These are phyloP conservation scores for Cyanoliseus patagonus DNA, from an alignment of 2,113 vertebrate species.

Conservation along the genomic window DNA sequence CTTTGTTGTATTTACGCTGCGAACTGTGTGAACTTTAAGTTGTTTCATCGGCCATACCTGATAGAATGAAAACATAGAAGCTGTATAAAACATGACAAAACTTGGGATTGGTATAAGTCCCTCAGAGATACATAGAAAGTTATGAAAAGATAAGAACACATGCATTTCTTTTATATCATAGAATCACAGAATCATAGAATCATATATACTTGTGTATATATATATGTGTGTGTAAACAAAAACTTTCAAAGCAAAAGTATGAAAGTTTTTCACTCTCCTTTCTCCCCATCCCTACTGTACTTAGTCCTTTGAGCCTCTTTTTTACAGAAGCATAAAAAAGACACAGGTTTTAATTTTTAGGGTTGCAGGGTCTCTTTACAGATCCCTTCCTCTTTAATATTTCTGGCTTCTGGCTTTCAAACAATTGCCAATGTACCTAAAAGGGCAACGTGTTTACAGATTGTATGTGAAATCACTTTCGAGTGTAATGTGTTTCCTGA, in stretches of 20 bases:
- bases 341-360: neutral
- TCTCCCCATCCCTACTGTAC: neutral
- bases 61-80: neutral
- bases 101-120: neutral
- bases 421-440: constrained; percentile 38
- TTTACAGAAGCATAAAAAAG: neutral
- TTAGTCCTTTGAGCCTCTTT: neutral
- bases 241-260: neutral
- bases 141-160: neutral
- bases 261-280: neutral
- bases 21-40: neutral
- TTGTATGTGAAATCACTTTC: constrained; percentile 6
- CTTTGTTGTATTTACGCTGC: neutral
- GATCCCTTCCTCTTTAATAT: neutral
- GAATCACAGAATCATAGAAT: neutral
- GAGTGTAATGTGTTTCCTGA: constrained; percentile 33
- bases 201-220: neutral
- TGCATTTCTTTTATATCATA: neutral
- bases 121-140: neutral
- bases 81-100: neutral
- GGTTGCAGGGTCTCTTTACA: neutral
- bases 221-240: neutral
- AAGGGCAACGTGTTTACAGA: constrained; percentile 20
- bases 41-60: neutral
- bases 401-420: constrained; percentile 11